Percentiles rank a stretch among this genome's conserved stretches.
Conservation (phyloP, 92 coral and sea anemone species). For the Montipora capitata region DNA sequence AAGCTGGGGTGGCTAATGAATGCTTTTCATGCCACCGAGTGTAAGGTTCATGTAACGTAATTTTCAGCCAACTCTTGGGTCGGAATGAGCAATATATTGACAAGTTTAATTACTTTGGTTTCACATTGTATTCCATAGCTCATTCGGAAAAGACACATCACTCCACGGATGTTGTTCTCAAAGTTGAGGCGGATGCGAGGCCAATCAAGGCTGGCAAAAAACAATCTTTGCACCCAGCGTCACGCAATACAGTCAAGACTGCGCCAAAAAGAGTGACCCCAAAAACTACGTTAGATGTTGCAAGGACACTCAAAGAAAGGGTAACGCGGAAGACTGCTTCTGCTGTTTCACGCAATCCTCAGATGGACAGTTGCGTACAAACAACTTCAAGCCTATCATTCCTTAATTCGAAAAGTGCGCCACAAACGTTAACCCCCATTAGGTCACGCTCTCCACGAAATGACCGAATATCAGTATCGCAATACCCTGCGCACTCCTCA, state of each 20-base stretch:
- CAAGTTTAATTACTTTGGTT: not conserved
- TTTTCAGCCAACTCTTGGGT: not conserved
- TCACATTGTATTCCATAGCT: not conserved
- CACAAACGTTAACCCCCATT: not conserved
- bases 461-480: not conserved
- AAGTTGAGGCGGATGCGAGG: constrained; percentile 72
- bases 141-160: not conserved
- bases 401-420: not conserved
- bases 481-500: not conserved
- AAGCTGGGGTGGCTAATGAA: no score
- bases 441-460: not conserved
- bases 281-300: not conserved
- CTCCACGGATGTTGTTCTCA: constrained; percentile 7
- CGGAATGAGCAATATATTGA: not conserved
- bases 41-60: no score
- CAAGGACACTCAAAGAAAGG: not conserved
- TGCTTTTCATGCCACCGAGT: no score
- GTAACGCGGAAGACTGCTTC: not conserved
- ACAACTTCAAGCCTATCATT: not conserved
- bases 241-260: not conserved
- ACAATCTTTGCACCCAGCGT: not conserved
- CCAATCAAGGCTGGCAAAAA: constrained; percentile 24
- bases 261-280: not conserved
- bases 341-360: constrained; percentile 22
- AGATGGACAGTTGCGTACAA: not conserved